Evolutionary conservation across 2,797 vertebrate species (phyloP).

Genomic region (Clarias pachynema): DNA sequence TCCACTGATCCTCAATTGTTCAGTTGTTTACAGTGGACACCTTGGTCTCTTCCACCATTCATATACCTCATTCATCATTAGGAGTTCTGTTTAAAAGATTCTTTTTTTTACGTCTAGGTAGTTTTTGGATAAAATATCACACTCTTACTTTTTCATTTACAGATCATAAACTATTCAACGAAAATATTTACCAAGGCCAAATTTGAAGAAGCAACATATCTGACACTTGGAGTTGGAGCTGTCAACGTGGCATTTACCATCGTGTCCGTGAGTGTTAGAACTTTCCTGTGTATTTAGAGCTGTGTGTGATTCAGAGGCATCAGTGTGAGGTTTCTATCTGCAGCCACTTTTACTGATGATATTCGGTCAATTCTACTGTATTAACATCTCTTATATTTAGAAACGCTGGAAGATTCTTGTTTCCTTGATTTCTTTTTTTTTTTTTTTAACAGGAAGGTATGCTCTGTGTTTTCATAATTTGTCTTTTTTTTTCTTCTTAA

Average conservation of each 20-base stretch:
- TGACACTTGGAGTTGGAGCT: conserved; percentile 70
- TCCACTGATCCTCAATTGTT: not conserved
- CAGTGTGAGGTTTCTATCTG: not conserved
- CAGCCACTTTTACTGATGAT: not conserved
- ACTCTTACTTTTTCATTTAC: conserved; percentile 42
- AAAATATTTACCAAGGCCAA: conserved; percentile 69
- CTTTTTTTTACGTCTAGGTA: not conserved
- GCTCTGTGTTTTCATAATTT: not conserved
- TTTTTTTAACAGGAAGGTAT: not conserved
- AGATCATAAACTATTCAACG: conserved; percentile 78
- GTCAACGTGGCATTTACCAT: conserved; percentile 73
- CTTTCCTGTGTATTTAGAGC: not conserved
- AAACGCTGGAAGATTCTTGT: not conserved
- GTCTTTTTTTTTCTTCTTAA: conserved; percentile 20
- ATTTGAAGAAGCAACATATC: conserved; percentile 70
- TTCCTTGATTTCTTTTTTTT: not conserved
- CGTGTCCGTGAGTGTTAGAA: conserved; percentile 67
- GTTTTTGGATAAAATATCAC: conserved; percentile 28
- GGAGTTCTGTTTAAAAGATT: conserved; percentile 8
- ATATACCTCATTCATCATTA: conserved; percentile 35
- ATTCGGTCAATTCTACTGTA: not conserved
- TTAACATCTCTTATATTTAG: not conserved
- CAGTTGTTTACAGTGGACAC: not conserved
- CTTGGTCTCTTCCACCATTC: not conserved
- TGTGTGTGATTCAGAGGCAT: not conserved